Percentiles rank a stretch among this genome's conserved stretches.
These are phyloP conservation scores for Solenopsis invicta DNA, from an alignment of 1,140 invertebrate genomes.

Conservation along the genomic window DNA sequence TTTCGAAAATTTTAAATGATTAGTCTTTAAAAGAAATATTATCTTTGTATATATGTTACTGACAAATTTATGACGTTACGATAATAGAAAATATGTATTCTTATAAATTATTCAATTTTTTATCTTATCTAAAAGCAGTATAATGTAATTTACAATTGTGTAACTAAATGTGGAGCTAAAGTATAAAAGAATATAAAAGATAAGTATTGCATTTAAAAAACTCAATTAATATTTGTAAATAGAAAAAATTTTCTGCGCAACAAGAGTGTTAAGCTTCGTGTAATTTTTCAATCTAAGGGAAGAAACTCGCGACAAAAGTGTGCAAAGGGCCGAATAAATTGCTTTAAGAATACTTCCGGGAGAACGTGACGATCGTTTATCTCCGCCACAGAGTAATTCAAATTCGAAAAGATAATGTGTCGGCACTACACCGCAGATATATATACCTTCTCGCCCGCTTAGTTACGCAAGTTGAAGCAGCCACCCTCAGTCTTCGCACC, in stretches of 20 bases:
- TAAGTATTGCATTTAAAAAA: background rate
- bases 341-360: background rate
- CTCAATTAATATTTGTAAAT: background rate
- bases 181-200: too few species aligned
- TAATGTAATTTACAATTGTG: slow-evolving; percentile 32
- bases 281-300: background rate
- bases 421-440: slow-evolving; percentile 72
- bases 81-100: slow-evolving; percentile 7
- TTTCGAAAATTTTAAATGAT: background rate
- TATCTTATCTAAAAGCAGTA: background rate
- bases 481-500: slow-evolving; percentile 67
- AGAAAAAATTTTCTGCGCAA: background rate
- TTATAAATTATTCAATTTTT: slow-evolving; percentile 34
- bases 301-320: background rate
- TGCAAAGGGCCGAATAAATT: background rate
- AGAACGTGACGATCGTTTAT: slow-evolving; percentile 38
- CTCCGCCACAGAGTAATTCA: slow-evolving; percentile 78
- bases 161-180: background rate
- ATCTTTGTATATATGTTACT: background rate
- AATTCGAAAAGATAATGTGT: slow-evolving; percentile 84
- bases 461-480: slow-evolving; percentile 81
- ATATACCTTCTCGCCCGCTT: slow-evolving; percentile 70
- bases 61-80: slow-evolving; percentile 10
- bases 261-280: background rate
- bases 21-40: background rate